Percentiles rank a stretch among this genome's conserved stretches.
Evolutionary conservation across 30 jellyfish, hydroid and myxozoan species (phyloP).

Genomic region (Pelagia noctiluca): DNA sequence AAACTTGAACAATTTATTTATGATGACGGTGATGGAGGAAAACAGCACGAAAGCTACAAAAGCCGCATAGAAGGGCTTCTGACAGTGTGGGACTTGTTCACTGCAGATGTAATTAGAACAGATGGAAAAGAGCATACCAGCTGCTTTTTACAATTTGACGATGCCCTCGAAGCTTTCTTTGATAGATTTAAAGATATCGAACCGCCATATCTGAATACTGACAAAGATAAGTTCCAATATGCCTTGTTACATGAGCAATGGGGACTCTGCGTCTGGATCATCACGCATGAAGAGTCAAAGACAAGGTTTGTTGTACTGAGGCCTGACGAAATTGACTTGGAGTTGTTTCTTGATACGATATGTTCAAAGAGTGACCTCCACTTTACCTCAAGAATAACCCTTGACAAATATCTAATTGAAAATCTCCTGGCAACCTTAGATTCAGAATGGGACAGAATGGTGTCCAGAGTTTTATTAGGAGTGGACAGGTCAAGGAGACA

Average conservation of each 20-base stretch:
- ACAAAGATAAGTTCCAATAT: conserved; percentile 24
- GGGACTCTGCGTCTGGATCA: conserved; percentile 5
- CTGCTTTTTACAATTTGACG: conserved; percentile 34
- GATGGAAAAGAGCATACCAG: conserved; percentile 26
- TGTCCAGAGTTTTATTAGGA: conserved; percentile 30
- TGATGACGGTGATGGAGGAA: background rate
- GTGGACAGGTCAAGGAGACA: conserved; percentile 36
- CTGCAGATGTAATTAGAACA: background rate
- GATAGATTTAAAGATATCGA: background rate
- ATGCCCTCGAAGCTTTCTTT: conserved; percentile 23
- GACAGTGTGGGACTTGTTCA: conserved; percentile 25
- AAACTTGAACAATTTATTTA: background rate
- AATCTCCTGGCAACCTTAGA: conserved; percentile 19
- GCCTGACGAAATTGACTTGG: conserved; percentile 24
- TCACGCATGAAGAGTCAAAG: background rate
- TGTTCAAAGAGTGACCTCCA: background rate
- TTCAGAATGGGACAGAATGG: conserved; percentile 40
- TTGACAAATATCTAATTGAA: conserved; percentile 8
- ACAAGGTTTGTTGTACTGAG: conserved; percentile 5
- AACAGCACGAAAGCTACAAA: background rate
- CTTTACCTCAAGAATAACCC: conserved; percentile 2
- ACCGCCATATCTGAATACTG: conserved; percentile 38
- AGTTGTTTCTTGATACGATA: background rate
- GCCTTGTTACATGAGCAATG: conserved; percentile 12
- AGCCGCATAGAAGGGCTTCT: conserved; percentile 14